phyloP scores from a whole-genome alignment of 2,113 vertebrate species.

The Ciconia maguari region DNA sequence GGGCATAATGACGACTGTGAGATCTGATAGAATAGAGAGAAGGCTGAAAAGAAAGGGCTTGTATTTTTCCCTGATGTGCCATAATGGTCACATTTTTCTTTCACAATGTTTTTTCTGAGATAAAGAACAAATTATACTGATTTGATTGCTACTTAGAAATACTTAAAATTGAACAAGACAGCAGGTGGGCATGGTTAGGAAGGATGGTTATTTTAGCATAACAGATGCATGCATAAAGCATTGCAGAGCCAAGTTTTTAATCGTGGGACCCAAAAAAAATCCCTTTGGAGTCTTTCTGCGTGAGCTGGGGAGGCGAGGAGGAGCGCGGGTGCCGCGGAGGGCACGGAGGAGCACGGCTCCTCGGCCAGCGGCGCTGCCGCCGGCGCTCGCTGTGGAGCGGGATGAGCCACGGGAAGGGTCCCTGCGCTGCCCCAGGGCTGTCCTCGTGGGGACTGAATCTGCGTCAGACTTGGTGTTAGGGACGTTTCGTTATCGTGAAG shows the following conservation, averaged over 20 bases:
- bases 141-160: slow-evolving; percentile 88
- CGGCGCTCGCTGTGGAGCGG: rapidly evolving
- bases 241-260: slow-evolving; percentile 70
- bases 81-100: slow-evolving; percentile 88
- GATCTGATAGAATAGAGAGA: slow-evolving; percentile 80
- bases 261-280: slow-evolving; percentile 34
- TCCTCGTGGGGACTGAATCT: background rate
- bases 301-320: background rate
- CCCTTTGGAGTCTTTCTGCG: background rate
- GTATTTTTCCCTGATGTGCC: slow-evolving; percentile 84
- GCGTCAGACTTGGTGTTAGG: rapidly evolving
- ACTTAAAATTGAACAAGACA: slow-evolving; percentile 87
- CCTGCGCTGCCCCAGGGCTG: rapidly evolving
- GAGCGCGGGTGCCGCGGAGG: background rate
- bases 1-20: slow-evolving; percentile 76
- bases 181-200: slow-evolving; percentile 83
- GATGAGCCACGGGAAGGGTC: rapidly evolving
- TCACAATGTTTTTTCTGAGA: slow-evolving; percentile 84
- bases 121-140: slow-evolving; percentile 88
- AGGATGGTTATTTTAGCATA: slow-evolving; percentile 83
- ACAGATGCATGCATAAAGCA: slow-evolving; percentile 83
- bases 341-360: rapidly evolving
- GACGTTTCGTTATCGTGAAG: rapidly evolving
- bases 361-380: background rate
- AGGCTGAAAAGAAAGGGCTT: slow-evolving; percentile 80